A percentile compares a stretch with the other conserved stretches of the same genome.
These are phyloP conservation scores for Cryptotis parvus DNA, from an alignment of 2,113 vertebrate genomes.

Conservation along the genomic window DNA sequence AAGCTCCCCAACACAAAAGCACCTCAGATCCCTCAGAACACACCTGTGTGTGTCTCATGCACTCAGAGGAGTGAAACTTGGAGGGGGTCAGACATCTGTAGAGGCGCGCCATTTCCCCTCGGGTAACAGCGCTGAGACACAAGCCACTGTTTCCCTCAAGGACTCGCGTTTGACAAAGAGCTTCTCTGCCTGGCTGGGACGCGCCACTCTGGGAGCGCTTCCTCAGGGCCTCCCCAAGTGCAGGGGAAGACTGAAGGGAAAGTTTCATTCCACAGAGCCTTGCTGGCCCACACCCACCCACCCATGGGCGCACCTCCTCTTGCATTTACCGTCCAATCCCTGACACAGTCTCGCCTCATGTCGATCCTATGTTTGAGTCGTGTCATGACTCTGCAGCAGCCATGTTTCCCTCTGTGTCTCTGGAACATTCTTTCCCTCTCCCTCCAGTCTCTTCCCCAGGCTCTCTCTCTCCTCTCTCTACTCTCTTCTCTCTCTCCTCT, in stretches of 20 bases:
- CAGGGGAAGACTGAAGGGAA: neutral
- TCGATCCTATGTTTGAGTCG: neutral
- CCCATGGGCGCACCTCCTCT: too few species aligned
- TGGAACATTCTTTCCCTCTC: neutral
- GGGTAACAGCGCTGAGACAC: neutral
- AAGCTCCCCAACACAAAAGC: neutral
- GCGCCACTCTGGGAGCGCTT: too few species aligned
- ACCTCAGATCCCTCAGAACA: neutral
- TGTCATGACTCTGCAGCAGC: too few species aligned
- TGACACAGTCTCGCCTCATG: too few species aligned
- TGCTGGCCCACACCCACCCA: too few species aligned
- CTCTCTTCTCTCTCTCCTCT: too few species aligned
- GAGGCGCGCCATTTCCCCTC: neutral
- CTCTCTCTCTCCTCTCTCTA: neutral
- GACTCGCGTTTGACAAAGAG: neutral
- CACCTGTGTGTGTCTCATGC: neutral
- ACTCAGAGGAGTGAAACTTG: neutral
- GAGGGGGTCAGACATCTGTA: neutral
- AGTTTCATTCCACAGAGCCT: neutral
- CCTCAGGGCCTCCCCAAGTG: neutral
- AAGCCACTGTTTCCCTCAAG: neutral
- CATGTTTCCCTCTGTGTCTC: too few species aligned
- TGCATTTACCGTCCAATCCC: too few species aligned
- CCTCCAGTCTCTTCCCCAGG: too few species aligned
- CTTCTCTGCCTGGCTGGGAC: neutral